Percentiles rank a stretch among this genome's conserved stretches.
Conservation (phyloP, 2,888 invertebrate species). For the Ochlodes sylvanus region DNA sequence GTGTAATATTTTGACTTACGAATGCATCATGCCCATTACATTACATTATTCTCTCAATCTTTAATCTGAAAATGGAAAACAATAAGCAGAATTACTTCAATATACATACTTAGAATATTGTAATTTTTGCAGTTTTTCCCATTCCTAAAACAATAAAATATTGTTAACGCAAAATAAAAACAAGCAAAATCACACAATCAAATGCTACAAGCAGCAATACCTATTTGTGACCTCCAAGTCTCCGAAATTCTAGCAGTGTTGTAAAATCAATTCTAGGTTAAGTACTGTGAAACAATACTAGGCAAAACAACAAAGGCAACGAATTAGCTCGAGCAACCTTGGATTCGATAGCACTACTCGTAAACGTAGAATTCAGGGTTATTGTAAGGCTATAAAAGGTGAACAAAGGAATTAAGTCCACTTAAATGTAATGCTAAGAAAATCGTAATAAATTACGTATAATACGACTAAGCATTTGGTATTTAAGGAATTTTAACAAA, state of each 20-base stretch:
- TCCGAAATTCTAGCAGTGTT: conserved; percentile 25
- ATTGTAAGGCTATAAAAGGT: conserved; percentile 2
- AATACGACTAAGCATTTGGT: background rate
- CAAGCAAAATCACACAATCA: conserved; percentile 1
- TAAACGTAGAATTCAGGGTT: conserved; percentile 13
- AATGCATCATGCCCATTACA: too few species aligned
- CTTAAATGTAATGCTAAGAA: background rate
- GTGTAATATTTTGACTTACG: too few species aligned
- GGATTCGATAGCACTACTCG: conserved; percentile 17
- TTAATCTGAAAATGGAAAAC: too few species aligned
- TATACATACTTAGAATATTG: too few species aligned
- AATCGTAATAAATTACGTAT: background rate
- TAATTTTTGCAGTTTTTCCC: too few species aligned
- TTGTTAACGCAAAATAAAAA: background rate
- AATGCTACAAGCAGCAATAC: conserved; percentile 10
- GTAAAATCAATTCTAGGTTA: conserved; percentile 23
- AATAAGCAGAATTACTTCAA: too few species aligned
- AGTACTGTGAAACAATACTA: conserved; percentile 22
- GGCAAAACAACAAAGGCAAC: conserved; percentile 15
- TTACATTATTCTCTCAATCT: too few species aligned
- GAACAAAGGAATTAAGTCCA: conserved; percentile 4
- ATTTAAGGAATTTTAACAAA: background rate
- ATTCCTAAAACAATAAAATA: conserved; percentile 1
- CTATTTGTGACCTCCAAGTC: conserved; percentile 23
- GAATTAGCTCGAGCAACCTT: conserved; percentile 18